Evolutionary conservation across 2,797 vertebrate species (phyloP), one percentile per base, ranked within the genome.

Genomic region (Halcyon leucocephala): DNA sequence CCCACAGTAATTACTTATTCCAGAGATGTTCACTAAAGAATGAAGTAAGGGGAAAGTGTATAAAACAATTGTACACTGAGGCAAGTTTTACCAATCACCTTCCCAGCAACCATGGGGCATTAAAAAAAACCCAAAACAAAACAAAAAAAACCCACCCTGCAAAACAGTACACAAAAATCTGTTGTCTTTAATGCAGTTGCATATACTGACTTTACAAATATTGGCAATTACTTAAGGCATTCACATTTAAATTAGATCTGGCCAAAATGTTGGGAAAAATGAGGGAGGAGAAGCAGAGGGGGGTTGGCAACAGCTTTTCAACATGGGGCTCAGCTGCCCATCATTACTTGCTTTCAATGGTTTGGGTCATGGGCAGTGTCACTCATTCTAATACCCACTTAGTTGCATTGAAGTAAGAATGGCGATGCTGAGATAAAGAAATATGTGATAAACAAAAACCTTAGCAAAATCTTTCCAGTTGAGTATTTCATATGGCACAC

Each of bases 1-100:
- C 98, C 98, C 98, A 98, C 98, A 98, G 98, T 98, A 98, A 98
- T 98, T 98, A 98, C 98, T 97, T 97, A 98, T 98, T 98, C 98
- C 95, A 97, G 97, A 97, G 97, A 98, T 98, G 98, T 98, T 98
- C 97, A 95, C 97, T 97, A 97, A 97, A 98, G 98, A 98, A 97
- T 98, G 98, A 98, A 98, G 97, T 97, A 98, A 98, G 97, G 96
- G 95, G 97, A 97, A 98, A 98, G 97, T 95, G 96, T 98, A 97
- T 97, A 98, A 98, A 98, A 98, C 95, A 97, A 98, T 97, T 97
- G 95, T 97, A 93, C 91, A 65, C 89, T 73, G 29, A 95, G 93
- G 89, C 96, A 96, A 97, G 95, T 92, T 95, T 96, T 95, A 81
- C 89, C 55, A 86, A 77, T 64, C 78, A 97, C 96, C 97, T 97